These are phyloP conservation scores for Setipinna tenuifilis DNA, from an alignment of 2,797 vertebrate species.

Conservation along the genomic window DNA sequence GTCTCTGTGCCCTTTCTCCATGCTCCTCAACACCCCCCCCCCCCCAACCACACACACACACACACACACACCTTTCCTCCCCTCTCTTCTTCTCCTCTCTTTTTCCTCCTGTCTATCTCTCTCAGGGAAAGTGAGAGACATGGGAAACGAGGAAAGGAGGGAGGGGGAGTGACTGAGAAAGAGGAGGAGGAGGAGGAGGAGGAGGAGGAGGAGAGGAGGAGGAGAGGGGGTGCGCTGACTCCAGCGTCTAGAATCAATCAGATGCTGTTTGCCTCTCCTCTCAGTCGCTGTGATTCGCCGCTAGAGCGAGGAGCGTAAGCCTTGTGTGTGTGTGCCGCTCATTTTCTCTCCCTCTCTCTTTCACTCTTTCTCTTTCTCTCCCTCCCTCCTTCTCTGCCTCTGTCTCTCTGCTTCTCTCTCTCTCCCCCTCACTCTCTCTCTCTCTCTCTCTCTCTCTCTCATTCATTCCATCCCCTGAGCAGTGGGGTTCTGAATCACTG, in stretches of 20 bases:
- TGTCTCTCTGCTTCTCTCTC: slow-evolving; percentile 47
- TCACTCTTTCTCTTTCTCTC: slow-evolving; percentile 49
- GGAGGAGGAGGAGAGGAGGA: background rate
- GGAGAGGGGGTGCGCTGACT: slow-evolving; percentile 57
- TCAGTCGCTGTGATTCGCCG: slow-evolving; percentile 56
- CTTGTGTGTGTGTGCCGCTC: slow-evolving; percentile 48
- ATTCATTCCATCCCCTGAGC: slow-evolving; percentile 62
- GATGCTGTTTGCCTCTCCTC: slow-evolving; percentile 45
- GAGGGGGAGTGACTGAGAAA: background rate
- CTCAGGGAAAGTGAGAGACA: slow-evolving; percentile 34
- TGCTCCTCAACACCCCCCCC: background rate
- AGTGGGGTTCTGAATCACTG: slow-evolving; percentile 65
- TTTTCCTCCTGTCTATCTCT: slow-evolving; percentile 26
- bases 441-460: slow-evolving; percentile 57
- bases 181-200: background rate
- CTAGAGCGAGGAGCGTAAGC: slow-evolving; percentile 44
- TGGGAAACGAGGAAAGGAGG: background rate
- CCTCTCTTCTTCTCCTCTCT: background rate
- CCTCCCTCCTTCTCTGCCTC: slow-evolving; percentile 42
- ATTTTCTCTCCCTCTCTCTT: slow-evolving; percentile 53
- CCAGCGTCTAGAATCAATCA: slow-evolving; percentile 58
- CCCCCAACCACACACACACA: no score
- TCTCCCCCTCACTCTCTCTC: slow-evolving; percentile 35
- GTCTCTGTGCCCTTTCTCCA: background rate
- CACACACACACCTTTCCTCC: no score